Evolutionary conservation across 2,888 invertebrate species (phyloP).

Genomic region (Erpobdella octoculata): DNA sequence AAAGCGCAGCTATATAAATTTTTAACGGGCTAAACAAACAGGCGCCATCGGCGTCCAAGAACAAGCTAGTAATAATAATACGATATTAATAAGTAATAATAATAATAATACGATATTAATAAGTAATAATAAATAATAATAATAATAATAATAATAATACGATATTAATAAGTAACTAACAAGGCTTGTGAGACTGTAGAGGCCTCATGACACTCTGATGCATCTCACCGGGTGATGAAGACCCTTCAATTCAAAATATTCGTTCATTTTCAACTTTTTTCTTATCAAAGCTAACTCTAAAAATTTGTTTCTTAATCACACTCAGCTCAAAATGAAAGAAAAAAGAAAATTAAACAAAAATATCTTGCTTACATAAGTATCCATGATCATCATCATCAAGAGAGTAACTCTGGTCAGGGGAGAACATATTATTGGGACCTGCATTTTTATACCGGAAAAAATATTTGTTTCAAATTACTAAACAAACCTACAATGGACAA

Average conservation of each 20-base stretch:
- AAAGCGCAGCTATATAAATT: no score
- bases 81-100: no score
- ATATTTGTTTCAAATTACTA: no score
- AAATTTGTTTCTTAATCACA: neutral
- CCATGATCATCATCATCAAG: neutral
- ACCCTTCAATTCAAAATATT: neutral
- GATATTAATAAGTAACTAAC: neutral
- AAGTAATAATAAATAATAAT: no score
- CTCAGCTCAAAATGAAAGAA: neutral
- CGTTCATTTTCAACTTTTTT: neutral
- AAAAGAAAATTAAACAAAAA: neutral
- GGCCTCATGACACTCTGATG: neutral
- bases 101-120: no score
- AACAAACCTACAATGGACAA: no score
- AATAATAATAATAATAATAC: no score
- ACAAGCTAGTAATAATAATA: no score
- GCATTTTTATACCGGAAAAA: neutral
- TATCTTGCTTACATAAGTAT: neutral
- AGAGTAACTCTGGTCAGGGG: conserved; percentile 3
- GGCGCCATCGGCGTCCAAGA: no score
- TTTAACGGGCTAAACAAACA: no score
- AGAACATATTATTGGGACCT: neutral
- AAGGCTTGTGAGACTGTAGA: neutral
- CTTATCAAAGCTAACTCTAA: neutral
- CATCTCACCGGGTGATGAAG: neutral